Evolutionary conservation across 2,113 vertebrate species (phyloP), one percentile per base, ranked within the genome.

Genomic region (Sus scrofa): DNA sequence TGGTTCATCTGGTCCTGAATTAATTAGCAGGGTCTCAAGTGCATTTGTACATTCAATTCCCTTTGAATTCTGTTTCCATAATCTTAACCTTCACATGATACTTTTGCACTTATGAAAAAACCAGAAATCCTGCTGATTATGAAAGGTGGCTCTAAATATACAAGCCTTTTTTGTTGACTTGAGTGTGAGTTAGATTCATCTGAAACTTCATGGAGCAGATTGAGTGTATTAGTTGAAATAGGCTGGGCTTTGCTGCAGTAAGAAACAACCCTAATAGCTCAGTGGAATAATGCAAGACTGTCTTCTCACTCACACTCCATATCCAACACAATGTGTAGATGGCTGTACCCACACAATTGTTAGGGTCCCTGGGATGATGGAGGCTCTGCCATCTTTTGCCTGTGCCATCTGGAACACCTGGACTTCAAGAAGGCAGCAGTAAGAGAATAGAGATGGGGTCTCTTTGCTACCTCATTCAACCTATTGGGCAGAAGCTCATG

Each of bases 21-120:
- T 79, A 89, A 89, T 3, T 65, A 79, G 63, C 71, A 67, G 73
- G 4, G 1, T 84, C 91, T 77, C 86, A 73, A 78, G 67, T 52
- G 56, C 83, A 78, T 89, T 89, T 75, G 56, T 83, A 65, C 32
- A 32, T 73, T 75, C 56, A 58, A 19, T 65, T 93, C 56, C 54
- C 44, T 91, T 52, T 77, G 81, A 94, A 73, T 77, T 75, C n/a
- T 2, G 30, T 58, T 86, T 65, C 52, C 71, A 54, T 88, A 32
- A 95, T 90, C 39, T 74, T 88, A 32, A 95, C 87, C 39, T 74
- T 32, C 60, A 60, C 84, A 71, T 54, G 12, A 70, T 30, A 67
- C 24, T 78, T 71, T 85, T 27, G 34, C 22, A 77, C 39, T 60
- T 90, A 52, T 50, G n/a, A 54, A 94, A 92, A 82, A 94, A 77